A percentile compares a stretch with the other conserved stretches of the same genome.
Evolutionary conservation across 2,113 vertebrate species (phyloP).

Genomic region (Jaculus jaculus): DNA sequence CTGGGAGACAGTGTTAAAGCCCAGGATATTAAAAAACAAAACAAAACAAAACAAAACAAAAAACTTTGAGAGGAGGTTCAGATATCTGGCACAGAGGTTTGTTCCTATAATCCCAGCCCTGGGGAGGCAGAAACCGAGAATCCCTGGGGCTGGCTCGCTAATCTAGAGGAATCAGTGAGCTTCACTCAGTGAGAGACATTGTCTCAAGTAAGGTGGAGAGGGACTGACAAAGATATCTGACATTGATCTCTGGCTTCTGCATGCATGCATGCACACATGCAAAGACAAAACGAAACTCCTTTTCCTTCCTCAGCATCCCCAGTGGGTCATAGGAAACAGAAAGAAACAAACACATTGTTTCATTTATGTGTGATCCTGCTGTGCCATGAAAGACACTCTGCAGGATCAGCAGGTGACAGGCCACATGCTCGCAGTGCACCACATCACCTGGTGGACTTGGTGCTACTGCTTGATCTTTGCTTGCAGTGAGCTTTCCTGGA

Average conservation of each 20-base stretch:
- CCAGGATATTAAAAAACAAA: background rate
- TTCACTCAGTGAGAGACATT: background rate
- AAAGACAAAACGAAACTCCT: background rate
- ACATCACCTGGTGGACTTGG: background rate
- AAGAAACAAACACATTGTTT: background rate
- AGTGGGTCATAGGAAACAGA: background rate
- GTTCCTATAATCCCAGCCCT: background rate
- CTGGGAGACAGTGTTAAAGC: conserved; percentile 47
- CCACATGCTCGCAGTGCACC: background rate
- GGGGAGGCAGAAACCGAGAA: background rate
- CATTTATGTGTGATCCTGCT: background rate
- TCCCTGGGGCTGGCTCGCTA: too few relatives aligned
- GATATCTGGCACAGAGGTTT: too few relatives aligned
- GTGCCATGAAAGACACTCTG: background rate
- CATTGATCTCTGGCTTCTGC: too few relatives aligned
- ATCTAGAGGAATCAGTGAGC: too few relatives aligned
- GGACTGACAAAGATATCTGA: background rate
- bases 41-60: too few relatives aligned
- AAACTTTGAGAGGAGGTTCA: background rate
- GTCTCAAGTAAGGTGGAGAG: background rate
- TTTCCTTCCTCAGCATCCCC: background rate
- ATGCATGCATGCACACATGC: too few relatives aligned
- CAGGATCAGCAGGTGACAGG: background rate
- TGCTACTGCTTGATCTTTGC: conserved; percentile 53
- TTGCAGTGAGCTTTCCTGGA: conserved; percentile 62